Percentiles rank a stretch among this genome's conserved stretches.
Evolutionary conservation across 2,888 invertebrate genomes (phyloP).

Genomic region (Sipha maydis): DNA sequence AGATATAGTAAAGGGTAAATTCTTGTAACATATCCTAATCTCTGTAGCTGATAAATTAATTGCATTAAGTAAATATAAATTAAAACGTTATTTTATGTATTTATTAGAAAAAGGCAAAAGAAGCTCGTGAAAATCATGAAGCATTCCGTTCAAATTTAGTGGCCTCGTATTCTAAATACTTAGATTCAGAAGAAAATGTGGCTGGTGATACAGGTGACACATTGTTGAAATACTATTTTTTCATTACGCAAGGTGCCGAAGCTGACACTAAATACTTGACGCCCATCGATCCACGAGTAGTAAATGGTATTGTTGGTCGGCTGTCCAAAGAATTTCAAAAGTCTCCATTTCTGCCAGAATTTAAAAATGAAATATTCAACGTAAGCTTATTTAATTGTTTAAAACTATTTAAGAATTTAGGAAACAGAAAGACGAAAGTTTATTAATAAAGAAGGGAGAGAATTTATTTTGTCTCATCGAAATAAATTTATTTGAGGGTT

Average conservation of each 20-base stretch:
- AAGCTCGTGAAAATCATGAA: slow-evolving; percentile 32
- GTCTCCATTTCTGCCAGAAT: slow-evolving; percentile 47
- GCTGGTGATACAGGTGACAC: background rate
- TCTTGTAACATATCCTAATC: no score
- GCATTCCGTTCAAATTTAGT: slow-evolving; percentile 47
- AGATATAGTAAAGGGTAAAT: no score
- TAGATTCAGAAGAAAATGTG: background rate
- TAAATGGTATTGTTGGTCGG: slow-evolving; percentile 38
- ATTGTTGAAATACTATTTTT: slow-evolving; percentile 55
- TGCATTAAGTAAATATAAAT: background rate
- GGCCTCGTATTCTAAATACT: slow-evolving; percentile 25
- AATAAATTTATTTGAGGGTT: no score
- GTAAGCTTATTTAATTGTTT: slow-evolving; percentile 17
- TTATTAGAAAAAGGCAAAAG: slow-evolving; percentile 35
- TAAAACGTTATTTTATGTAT: background rate
- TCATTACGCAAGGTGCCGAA: slow-evolving; percentile 55
- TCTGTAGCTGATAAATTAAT: no score
- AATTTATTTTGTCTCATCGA: no score
- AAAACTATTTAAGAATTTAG: no score
- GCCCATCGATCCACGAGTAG: slow-evolving; percentile 47
- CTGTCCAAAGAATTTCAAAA: slow-evolving; percentile 47
- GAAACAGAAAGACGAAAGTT: no score
- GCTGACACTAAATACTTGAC: slow-evolving; percentile 47
- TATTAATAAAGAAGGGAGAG: no score
- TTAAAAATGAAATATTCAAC: slow-evolving; percentile 57